Base-by-base conservation (phyloP, 2,888 invertebrate genomes). In the Pterostichus niger region DNA sequence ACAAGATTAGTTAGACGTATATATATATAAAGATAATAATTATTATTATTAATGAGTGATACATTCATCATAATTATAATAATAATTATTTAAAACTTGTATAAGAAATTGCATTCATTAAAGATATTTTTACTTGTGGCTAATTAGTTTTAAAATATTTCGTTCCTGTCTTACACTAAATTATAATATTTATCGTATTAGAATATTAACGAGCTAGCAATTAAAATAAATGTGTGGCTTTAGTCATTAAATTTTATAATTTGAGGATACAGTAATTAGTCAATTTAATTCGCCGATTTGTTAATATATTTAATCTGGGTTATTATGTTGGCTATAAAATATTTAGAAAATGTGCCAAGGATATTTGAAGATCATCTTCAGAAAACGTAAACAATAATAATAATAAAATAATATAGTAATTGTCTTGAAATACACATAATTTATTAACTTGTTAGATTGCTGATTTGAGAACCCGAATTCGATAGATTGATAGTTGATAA, bases 191-290 rank as follows among this genome's bases (percentile, higher is more conserved):
- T 17, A 44, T 68, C 68, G 35, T 17, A 49, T 75, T 75, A 75
- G 31, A 75, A 75, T 75, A 52, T 52, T 75, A 75, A 75, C 31
- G 24, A 31, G 9, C 0, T n/a, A 49, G 52, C 40, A 75, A 75
- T 75, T 75, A 75, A 75, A 75, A 75, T 52, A 49, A 75, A 75
- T 75, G 73, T 75, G 24, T 33, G 6, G 31, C n/a, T 75, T 9
- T 49, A 49, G n/a, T 68, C 24, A 75, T 75, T 75, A 52, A 44
- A n/a, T 75, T 75, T 75, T 24, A 75, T 75, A 75, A 75, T 49
- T 75, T 31, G 46, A 75, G 44, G 73, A 75, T 75, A 24, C n/a
- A 44, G 24, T 44, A 44, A 68, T 44, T 13, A 68, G 1, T 2
- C n/a, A 68, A 44, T 1, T 44, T 68, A 68, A 68, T 68, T 31